These are phyloP conservation scores for Butorides virescens DNA, from an alignment of 2,113 vertebrate species.

Conservation along the genomic window DNA sequence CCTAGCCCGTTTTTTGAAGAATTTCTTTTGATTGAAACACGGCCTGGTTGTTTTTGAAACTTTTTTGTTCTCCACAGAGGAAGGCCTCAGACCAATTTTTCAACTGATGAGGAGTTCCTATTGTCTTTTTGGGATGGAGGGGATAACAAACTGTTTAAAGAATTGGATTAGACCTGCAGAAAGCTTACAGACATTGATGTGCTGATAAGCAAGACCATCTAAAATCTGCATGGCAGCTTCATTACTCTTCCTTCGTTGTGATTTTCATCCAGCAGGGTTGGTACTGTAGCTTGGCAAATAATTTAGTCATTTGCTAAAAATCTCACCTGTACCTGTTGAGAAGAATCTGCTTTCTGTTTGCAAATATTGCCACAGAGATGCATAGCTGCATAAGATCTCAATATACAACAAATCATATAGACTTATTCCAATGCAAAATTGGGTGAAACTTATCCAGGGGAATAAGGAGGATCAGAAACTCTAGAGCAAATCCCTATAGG, in stretches of 20 bases:
- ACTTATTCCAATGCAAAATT: neutral
- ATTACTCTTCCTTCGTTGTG: neutral
- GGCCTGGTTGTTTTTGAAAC: neutral
- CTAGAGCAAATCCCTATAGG: neutral
- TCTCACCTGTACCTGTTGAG: neutral
- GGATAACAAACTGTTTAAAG: neutral
- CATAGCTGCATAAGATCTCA: neutral
- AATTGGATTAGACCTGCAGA: neutral
- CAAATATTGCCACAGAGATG: neutral
- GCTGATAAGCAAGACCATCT: neutral
- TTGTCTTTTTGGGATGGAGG: neutral
- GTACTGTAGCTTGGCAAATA: neutral
- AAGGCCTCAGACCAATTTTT: neutral
- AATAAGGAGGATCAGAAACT: neutral
- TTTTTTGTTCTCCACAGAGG: neutral
- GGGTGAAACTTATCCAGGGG: neutral
- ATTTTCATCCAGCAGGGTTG: neutral
- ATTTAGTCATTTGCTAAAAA: neutral
- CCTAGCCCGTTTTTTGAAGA: neutral
- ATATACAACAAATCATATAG: neutral
- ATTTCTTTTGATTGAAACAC: neutral
- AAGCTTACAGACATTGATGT: neutral
- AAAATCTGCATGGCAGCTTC: neutral
- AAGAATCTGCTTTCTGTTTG: neutral
- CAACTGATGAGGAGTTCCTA: neutral